Percentiles rank a stretch among this genome's conserved stretches.
Conservation (phyloP, 2,113 vertebrate species). For the Mustela lutreola region DNA sequence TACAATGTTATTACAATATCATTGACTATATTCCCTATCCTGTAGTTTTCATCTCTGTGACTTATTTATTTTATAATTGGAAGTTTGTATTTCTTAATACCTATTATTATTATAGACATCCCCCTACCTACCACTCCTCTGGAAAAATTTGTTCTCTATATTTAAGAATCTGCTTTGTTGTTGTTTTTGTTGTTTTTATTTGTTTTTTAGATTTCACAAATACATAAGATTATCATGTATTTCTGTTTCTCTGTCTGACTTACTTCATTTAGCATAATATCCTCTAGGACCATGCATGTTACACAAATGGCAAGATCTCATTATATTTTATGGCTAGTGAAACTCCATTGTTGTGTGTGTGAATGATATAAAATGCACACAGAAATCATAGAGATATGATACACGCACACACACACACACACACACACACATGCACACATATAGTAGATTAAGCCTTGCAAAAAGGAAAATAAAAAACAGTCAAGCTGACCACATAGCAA, state of each 20-base stretch:
- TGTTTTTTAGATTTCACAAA: neutral
- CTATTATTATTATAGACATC: neutral
- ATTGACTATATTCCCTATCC: neutral
- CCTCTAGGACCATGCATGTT: neutral
- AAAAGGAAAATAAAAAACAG: neutral
- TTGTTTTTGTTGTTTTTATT: neutral
- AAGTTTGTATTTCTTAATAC: neutral
- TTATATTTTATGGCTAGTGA: neutral
- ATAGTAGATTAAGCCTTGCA: neutral
- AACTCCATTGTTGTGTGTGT: neutral
- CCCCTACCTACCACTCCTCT: neutral
- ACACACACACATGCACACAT: neutral
- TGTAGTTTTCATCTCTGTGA: neutral
- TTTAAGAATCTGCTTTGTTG: neutral
- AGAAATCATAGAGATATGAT: neutral
- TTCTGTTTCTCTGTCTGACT: neutral
- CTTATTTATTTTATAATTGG: neutral
- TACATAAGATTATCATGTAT: neutral
- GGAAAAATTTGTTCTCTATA: neutral
- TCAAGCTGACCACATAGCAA: neutral
- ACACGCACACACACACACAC: too few relatives aligned
- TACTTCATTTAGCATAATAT: neutral
- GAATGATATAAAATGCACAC: neutral
- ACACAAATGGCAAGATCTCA: neutral
- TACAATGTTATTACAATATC: neutral